phyloP scores from a whole-genome alignment of 2,797 vertebrate species.

The Falco berigora region DNA sequence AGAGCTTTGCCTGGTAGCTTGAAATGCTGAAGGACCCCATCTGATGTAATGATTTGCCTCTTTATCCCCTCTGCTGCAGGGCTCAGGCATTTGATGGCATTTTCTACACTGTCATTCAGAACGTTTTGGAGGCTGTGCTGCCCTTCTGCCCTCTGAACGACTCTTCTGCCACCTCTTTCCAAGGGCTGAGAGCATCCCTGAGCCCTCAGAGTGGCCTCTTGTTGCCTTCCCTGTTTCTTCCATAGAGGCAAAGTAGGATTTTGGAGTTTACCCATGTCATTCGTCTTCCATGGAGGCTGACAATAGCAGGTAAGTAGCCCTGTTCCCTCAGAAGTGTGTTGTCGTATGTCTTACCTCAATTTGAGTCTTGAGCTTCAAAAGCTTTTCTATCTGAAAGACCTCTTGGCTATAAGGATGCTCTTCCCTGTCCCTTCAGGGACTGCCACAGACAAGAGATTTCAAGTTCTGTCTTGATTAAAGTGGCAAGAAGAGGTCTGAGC shows the following conservation, averaged over 20 bases:
- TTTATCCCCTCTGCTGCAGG: background rate
- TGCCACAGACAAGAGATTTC: background rate
- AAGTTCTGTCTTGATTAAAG: background rate
- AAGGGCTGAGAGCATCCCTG: background rate
- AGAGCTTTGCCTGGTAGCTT: background rate
- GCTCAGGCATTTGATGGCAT: background rate
- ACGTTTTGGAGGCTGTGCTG: background rate
- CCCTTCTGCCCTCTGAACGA: background rate
- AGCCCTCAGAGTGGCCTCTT: background rate
- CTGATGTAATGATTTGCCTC: background rate
- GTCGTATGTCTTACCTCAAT: background rate
- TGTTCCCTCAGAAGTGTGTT: background rate
- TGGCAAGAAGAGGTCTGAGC: background rate
- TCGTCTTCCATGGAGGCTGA: fast-evolving
- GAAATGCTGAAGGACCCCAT: background rate
- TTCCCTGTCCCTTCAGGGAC: background rate
- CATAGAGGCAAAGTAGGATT: background rate
- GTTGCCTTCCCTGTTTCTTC: background rate
- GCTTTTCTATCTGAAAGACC: background rate
- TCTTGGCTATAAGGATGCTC: background rate
- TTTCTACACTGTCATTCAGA: background rate
- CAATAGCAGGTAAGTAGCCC: background rate
- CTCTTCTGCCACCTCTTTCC: background rate
- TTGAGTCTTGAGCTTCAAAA: background rate
- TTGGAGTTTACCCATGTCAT: background rate